phyloP scores from a whole-genome alignment of 2,113 vertebrate genomes.

The Rhinolophus sinicus region DNA sequence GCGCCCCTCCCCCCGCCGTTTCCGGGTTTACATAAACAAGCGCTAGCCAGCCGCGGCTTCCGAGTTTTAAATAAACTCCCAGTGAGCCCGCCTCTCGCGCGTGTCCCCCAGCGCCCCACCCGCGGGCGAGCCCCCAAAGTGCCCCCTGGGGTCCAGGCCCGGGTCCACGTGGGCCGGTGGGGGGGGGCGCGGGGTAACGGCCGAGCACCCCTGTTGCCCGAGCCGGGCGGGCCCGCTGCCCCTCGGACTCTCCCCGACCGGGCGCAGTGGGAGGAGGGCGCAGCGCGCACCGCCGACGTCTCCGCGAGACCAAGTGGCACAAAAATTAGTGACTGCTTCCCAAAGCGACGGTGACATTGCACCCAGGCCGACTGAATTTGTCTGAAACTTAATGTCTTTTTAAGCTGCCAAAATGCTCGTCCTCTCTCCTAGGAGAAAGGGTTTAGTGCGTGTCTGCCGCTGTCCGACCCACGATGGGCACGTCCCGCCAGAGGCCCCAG shows the following conservation, averaged over 20 bases:
- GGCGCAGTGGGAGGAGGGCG: too few species aligned
- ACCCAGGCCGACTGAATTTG: neutral
- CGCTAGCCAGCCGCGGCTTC: constrained; percentile 67
- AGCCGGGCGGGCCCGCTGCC: too few species aligned
- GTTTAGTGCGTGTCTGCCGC: fast-evolving
- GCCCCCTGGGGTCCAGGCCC: neutral
- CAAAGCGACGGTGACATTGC: fast-evolving
- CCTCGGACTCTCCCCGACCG: too few species aligned
- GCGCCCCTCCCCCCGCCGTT: constrained; percentile 70
- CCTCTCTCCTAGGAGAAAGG: too few species aligned
- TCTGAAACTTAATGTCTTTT: neutral
- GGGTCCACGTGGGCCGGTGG: too few species aligned
- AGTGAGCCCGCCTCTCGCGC: neutral
- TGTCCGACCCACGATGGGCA: too few species aligned
- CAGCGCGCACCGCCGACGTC: neutral
- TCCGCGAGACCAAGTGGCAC: neutral
- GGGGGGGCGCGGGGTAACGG: neutral
- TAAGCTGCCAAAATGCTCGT: fast-evolving
- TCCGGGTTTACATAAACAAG: constrained; percentile 86
- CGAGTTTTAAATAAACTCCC: constrained; percentile 71
- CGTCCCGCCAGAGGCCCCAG: neutral
- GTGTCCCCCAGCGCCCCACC: neutral
- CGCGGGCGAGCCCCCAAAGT: neutral
- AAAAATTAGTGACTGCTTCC: fast-evolving
- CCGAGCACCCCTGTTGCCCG: too few species aligned